Evolutionary conservation across 2,797 vertebrate genomes (phyloP).

Genomic region (Nyctalus aviator): DNA sequence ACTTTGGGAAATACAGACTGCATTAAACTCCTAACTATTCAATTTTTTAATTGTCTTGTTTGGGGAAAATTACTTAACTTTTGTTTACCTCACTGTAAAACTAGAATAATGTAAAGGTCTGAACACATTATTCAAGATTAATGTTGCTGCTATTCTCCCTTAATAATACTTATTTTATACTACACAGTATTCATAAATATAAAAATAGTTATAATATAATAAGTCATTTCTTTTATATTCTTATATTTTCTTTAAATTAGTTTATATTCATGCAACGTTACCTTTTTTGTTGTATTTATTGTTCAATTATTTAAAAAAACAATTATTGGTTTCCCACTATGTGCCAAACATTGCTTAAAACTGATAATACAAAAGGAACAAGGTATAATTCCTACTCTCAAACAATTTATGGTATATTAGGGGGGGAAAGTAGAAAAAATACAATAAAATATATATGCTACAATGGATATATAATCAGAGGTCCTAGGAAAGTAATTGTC

Average conservation of each 20-base stretch:
- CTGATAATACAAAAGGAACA: not conserved
- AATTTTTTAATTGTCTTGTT: not conserved
- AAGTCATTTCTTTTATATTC: slow-evolving; percentile 20
- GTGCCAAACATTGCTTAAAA: not conserved
- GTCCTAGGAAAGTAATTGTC: not conserved
- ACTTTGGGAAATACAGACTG: not conserved
- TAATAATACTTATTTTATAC: not conserved
- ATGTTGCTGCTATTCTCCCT: not conserved
- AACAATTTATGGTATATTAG: not conserved
- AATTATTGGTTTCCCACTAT: not conserved
- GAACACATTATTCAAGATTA: not conserved
- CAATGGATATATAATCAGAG: not conserved
- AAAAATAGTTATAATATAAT: not conserved
- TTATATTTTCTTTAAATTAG: slow-evolving; percentile 39
- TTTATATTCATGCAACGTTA: not conserved
- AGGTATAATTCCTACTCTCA: not conserved
- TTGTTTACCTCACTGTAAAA: not conserved
- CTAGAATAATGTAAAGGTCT: not conserved
- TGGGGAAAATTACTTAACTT: not conserved
- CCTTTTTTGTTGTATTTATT: not conserved
- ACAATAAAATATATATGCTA: not conserved
- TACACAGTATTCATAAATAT: not conserved
- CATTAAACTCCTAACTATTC: not conserved
- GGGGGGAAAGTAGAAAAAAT: not conserved
- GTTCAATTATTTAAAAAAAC: not conserved